Conservation (phyloP, 1,140 invertebrate species). For the Camponotus vicinus region DNA sequence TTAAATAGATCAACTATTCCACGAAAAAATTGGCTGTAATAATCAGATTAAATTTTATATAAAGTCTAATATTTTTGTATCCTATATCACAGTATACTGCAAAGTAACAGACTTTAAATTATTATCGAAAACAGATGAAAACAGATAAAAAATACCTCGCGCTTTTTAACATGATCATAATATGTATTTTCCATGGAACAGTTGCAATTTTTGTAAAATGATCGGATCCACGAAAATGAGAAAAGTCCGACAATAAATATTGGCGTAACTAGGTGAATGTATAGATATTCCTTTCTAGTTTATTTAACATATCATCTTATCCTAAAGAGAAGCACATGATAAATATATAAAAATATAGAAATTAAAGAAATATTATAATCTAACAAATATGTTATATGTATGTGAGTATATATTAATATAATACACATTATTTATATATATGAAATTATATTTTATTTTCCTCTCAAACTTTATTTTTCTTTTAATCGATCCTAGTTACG, state of each 20-base stretch:
- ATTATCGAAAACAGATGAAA: not conserved
- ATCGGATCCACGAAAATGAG: not conserved
- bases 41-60: not conserved
- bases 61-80: not conserved
- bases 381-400: not conserved
- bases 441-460: not conserved
- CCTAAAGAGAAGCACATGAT: not conserved
- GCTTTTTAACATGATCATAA: not conserved
- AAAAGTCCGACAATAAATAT: conserved; percentile 11
- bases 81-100: not conserved
- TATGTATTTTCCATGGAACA: conserved; percentile 21
- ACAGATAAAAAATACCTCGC: not conserved
- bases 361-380: not conserved
- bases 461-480: not conserved
- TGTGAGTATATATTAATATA: not conserved
- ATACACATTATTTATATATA: too few species aligned
- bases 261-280: conserved; percentile 16
- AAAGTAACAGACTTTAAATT: not conserved
- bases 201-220: not conserved
- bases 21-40: conserved; percentile 3
- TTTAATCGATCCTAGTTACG: conserved; percentile 21
- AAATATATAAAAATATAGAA: not conserved
- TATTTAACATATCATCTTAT: not conserved
- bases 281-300: not conserved
- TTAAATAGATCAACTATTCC: conserved; percentile 5